Base-by-base conservation (phyloP, 1,140 invertebrate genomes). In the Potamilus streckersoni region DNA sequence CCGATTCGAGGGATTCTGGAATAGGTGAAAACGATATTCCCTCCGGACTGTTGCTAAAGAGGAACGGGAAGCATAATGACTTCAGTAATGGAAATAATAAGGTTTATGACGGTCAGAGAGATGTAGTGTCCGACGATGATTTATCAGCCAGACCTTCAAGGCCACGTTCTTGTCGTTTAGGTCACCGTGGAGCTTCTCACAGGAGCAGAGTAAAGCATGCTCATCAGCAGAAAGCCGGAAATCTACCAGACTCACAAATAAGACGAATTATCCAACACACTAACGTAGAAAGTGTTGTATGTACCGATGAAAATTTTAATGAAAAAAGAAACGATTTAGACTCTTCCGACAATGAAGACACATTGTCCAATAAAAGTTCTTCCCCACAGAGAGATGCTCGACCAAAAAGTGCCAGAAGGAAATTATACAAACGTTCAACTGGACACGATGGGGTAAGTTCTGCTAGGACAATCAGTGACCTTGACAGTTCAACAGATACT, bases 1-100 rank as follows among this genome's bases (percentile, higher is more conserved):
- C 79, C 17, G 79, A 80, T 60, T 82, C 81, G 19, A 74, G 79
- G 55, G 81, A 82, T 70, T 82, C 81, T 57, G 81, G 81, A 0
- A 82, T 82, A 12, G 81, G 79, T 27, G 81, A 82, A 78, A 82
- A 82, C 31, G 81, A 82, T 61, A 72, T 82, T 56, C 77, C 77
- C 14, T 70, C 75, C 61, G 73, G 74, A 56, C 65, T 58, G 67
- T 19, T 78, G 72, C 55, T 80, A 70, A 61, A 80, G 61, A 71
- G 66, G 62, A 8, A 58, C 66, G n/a, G 63, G 77, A 69, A 73
- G 57, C 38, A 49, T 11, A 49, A 49, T 1, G 6, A 74, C 13
- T 20, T 69, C 23, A 65, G 71, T 56, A 71, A 71, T 20, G 56
- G 49, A 14, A 69, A 74, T 6, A 74, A 79, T 20, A 71, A 74